Evolutionary conservation across 2,113 vertebrate genomes (phyloP).

Genomic region (Microtus oregoni): DNA sequence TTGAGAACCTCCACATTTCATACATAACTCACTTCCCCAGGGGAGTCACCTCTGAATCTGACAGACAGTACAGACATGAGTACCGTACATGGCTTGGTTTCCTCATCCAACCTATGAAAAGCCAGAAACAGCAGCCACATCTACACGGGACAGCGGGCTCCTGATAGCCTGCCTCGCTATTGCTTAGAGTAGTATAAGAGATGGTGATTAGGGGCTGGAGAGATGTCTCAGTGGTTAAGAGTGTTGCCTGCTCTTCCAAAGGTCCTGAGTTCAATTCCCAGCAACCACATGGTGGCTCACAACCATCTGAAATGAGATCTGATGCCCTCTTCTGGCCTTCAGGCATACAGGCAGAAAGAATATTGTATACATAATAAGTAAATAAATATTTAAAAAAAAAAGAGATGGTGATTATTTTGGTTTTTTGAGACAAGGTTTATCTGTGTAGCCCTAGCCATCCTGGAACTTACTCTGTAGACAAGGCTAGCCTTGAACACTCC

Average conservation of each 20-base stretch:
- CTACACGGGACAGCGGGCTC: neutral
- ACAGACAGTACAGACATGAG: neutral
- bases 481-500: neutral
- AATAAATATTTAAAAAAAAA: too few relatives aligned
- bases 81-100: rapidly evolving
- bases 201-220: too few relatives aligned
- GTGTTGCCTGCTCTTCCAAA: too few relatives aligned
- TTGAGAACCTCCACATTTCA: neutral
- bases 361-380: too few relatives aligned
- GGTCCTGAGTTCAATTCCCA: too few relatives aligned
- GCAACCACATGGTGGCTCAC: too few relatives aligned
- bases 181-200: neutral
- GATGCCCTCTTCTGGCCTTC: too few relatives aligned
- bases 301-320: too few relatives aligned
- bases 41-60: neutral
- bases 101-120: neutral
- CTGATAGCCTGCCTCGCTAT: neutral
- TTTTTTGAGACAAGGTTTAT: neutral
- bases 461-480: neutral
- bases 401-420: neutral
- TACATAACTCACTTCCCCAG: neutral
- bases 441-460: neutral
- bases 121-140: neutral
- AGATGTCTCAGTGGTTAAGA: too few relatives aligned
- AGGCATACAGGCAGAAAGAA: too few relatives aligned